A percentile compares a stretch with the other conserved stretches of the same genome.
These are phyloP conservation scores for Urosaurus nigricauda DNA, from an alignment of 2,797 vertebrate species.

Conservation along the genomic window DNA sequence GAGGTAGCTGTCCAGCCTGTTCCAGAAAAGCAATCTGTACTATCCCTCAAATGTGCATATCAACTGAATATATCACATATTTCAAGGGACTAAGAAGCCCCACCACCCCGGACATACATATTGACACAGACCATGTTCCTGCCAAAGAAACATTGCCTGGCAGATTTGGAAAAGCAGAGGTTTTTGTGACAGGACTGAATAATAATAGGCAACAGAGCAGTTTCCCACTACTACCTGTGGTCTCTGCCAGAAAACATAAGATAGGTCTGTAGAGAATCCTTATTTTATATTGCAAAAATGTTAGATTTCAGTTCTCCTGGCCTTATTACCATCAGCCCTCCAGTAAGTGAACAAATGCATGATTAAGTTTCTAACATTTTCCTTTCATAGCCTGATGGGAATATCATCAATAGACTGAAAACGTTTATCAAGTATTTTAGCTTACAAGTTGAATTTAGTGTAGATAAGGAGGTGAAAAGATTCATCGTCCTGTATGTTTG, in stretches of 20 bases:
- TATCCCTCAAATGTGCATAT: background rate
- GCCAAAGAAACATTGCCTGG: background rate
- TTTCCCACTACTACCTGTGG: slow-evolving; percentile 3
- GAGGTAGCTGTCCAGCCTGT: too few relatives aligned
- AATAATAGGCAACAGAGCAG: slow-evolving; percentile 27
- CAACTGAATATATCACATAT: background rate
- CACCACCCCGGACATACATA: background rate
- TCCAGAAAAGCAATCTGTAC: background rate
- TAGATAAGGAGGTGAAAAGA: background rate
- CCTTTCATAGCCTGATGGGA: too few relatives aligned
- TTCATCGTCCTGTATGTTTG: background rate
- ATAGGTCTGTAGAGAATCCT: background rate
- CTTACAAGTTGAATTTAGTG: background rate
- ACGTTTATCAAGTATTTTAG: too few relatives aligned
- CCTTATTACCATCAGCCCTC: background rate
- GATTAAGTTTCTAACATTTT: too few relatives aligned
- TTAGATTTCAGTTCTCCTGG: background rate
- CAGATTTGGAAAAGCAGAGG: background rate
- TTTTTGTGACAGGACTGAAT: background rate
- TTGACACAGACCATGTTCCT: background rate
- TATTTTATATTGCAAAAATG: background rate
- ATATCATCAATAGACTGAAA: too few relatives aligned
- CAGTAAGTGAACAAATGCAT: too few relatives aligned
- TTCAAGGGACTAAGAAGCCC: background rate
- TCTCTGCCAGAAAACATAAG: slow-evolving; percentile 24